These are phyloP conservation scores for Ceyx melanurus DNA, from an alignment of 2,113 vertebrate genomes.

Conservation along the genomic window DNA sequence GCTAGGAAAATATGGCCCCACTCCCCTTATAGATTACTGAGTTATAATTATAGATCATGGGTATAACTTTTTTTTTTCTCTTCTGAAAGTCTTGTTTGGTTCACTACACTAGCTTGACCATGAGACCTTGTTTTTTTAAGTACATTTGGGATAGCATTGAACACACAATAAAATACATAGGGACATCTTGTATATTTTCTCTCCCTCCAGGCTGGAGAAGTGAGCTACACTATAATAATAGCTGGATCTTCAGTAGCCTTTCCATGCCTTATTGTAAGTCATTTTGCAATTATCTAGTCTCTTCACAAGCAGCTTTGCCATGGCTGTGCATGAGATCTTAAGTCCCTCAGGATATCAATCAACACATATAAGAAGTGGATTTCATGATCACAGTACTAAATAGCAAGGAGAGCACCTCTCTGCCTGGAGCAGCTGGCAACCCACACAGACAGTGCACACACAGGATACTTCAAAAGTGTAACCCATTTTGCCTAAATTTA, in stretches of 20 bases:
- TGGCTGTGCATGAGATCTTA: not conserved
- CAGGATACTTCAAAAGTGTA: not conserved
- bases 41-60: not conserved
- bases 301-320: not conserved
- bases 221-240: not conserved
- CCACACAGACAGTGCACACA: not conserved
- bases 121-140: not conserved
- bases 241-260: not conserved
- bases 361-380: not conserved
- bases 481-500: not conserved
- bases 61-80: not conserved
- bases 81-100: not conserved
- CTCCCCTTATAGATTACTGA: not conserved
- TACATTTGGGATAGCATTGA: not conserved
- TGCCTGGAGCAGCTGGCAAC: not conserved
- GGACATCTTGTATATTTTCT: not conserved
- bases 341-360: not conserved
- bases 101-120: not conserved
- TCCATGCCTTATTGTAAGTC: not conserved
- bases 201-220: not conserved
- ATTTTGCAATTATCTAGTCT: slow-evolving; percentile 13
- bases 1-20: not conserved
- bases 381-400: not conserved
- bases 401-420: not conserved
- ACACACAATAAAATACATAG: not conserved